Evolutionary conservation across 2,797 vertebrate genomes (phyloP), one percentile per base, ranked within the genome.

Genomic region (Peromyscus aztecus): DNA sequence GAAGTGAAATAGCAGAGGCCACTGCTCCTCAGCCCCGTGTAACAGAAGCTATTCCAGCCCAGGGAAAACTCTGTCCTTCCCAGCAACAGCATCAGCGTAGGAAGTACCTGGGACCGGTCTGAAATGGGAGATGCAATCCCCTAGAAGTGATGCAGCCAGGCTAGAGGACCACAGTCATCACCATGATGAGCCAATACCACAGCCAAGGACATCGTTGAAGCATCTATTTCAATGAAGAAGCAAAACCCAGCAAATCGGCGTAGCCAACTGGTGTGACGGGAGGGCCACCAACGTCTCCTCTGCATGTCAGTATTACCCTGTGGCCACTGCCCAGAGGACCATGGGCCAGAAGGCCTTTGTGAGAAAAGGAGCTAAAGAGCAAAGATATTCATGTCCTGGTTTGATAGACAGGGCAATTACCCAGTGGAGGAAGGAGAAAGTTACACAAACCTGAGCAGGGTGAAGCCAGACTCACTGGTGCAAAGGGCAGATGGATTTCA

Each of bases 41-140:
- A 4, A 14, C 24, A 0, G 4, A 69, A 21, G 12, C 52, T 4
- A 6, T 11, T 10, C 46, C 1, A 0, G 34, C 59, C 55, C 34
- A 86, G 17, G 6, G 31, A 27, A 82, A n/a, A 34, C 24, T 19
- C 23, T 49, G 37, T 65, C 55, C 37, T 17, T 4, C 29, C 17
- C 11, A 11, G 57, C 57, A 76, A 29, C 3, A 81, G 55, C 24
- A 61, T 40, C 24, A 14, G 16, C 0, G 10, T 27, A 37, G 61
- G 43, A 52, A 63, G 4, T 49, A 73, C 29, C 27, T 61, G 27
- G 40, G 13, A 7, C 23, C 16, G 9, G 63, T n/a, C 17, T 90
- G 67, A 43, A 76, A 83, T 27, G 12, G 21, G 12, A 77, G 34
- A 37, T 24, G 23, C 12, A 23, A 52, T 88, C 63, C 77, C n/a